phyloP scores from a whole-genome alignment of 37 sponge, comb jelly and placozoan species.

The Tethya wilhelma region DNA sequence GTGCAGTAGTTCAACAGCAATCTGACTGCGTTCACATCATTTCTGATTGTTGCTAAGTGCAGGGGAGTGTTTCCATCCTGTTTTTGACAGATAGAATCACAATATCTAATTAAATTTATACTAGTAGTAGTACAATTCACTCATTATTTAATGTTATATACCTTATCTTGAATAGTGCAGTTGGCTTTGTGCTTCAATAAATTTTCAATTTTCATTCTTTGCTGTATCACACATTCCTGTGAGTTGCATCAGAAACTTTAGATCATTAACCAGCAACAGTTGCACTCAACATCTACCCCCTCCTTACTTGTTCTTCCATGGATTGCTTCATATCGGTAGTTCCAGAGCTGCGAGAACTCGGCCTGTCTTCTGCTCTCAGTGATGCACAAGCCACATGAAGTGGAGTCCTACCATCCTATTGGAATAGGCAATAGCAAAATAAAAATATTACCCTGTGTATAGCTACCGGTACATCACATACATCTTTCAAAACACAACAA shows the following conservation, averaged over 20 bases:
- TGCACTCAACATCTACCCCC: too few relatives aligned
- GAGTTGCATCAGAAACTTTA: too few relatives aligned
- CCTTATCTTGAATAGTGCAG: slow-evolving; percentile 7
- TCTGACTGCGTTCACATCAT: slow-evolving; percentile 3
- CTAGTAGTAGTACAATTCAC: neutral
- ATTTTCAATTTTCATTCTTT: neutral
- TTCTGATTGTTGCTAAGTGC: slow-evolving; percentile 38
- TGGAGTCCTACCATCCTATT: neutral
- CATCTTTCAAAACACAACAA: too few relatives aligned
- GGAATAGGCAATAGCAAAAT: neutral
- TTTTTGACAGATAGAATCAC: neutral
- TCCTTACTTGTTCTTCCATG: too few relatives aligned
- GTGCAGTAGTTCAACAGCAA: slow-evolving; percentile 30
- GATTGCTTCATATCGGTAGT: too few relatives aligned
- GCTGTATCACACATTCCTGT: too few relatives aligned
- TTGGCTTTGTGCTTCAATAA: slow-evolving; percentile 1
- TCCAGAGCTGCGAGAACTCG: too few relatives aligned
- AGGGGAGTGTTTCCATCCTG: slow-evolving; percentile 64
- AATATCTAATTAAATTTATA: neutral
- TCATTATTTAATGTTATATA: neutral
- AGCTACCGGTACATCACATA: too few relatives aligned
- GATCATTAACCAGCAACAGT: too few relatives aligned
- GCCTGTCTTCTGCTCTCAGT: too few relatives aligned
- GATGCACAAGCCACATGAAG: neutral
- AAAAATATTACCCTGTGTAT: too few relatives aligned